These are phyloP conservation scores for Dasyornis broadbenti DNA, from an alignment of 2,113 vertebrate genomes.

Conservation along the genomic window DNA sequence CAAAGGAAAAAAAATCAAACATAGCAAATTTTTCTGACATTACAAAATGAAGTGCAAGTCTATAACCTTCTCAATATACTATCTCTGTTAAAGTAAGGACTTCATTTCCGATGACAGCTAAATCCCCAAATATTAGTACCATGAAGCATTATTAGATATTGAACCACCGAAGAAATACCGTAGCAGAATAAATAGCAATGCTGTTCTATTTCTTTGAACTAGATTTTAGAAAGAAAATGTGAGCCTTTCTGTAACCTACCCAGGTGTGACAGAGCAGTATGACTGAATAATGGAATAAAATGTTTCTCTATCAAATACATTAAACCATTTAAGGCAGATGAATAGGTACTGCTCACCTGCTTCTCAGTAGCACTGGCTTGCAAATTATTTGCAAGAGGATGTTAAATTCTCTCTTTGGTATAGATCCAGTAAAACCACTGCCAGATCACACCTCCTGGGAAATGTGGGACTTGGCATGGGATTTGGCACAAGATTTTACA, in stretches of 20 bases:
- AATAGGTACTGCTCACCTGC: neutral
- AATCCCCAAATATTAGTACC: constrained; percentile 24
- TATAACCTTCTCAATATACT: constrained; percentile 46
- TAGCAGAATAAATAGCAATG: neutral
- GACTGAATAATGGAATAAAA: neutral
- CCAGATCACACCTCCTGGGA: constrained; percentile 6
- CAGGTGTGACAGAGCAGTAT: neutral
- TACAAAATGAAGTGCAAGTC: constrained; percentile 60
- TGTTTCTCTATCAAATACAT: neutral
- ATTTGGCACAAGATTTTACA: neutral
- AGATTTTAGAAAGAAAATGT: neutral
- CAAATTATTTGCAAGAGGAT: neutral
- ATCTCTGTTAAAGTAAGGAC: constrained; percentile 59
- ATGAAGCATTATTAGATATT: neutral
- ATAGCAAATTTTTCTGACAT: constrained; percentile 72
- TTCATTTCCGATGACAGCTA: constrained; percentile 63
- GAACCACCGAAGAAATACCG: neutral
- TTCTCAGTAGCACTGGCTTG: neutral
- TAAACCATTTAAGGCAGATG: neutral
- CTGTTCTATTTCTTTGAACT: neutral
- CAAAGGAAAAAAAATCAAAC: constrained; percentile 68
- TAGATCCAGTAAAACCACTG: neutral
- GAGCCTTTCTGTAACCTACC: neutral
- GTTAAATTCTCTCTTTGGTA: neutral
- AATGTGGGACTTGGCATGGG: neutral